Percentiles rank a stretch among this genome's conserved stretches.
phyloP scores from a whole-genome alignment of 2,113 vertebrate species.

The Hippocampus barbouri region DNA sequence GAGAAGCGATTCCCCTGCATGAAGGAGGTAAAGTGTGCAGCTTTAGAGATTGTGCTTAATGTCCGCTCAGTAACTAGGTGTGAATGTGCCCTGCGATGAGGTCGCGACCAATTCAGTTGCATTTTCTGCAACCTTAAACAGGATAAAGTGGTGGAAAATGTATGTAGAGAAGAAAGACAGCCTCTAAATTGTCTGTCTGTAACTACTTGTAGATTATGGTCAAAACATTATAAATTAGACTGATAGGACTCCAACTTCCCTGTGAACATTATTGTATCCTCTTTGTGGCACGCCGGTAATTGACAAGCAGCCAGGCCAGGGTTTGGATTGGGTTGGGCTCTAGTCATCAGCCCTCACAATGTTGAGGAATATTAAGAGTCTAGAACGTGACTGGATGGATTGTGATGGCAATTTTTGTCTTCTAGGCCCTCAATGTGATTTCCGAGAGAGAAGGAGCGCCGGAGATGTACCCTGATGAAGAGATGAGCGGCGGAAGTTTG shows the following conservation, averaged over 20 bases:
- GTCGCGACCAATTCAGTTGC: background rate
- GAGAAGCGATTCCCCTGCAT: constrained; percentile 81
- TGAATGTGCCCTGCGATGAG: background rate
- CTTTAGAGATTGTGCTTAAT: background rate
- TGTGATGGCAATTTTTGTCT: constrained; percentile 4
- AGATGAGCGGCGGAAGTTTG: constrained; percentile 84
- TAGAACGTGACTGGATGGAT: background rate
- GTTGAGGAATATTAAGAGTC: background rate
- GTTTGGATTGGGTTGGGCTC: background rate
- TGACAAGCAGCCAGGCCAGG: too few relatives aligned
- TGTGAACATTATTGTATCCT: too few relatives aligned
- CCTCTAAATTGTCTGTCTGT: too few relatives aligned
- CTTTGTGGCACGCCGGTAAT: too few relatives aligned
- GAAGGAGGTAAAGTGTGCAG: constrained; percentile 68
- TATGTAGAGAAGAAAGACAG: too few relatives aligned
- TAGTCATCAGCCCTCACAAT: background rate
- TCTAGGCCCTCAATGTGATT: constrained; percentile 75
- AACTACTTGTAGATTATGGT: too few relatives aligned
- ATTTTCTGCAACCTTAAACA: too few relatives aligned
- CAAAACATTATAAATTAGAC: too few relatives aligned
- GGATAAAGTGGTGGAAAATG: too few relatives aligned
- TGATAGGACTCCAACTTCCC: too few relatives aligned
- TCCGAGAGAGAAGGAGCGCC: constrained; percentile 55
- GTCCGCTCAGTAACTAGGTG: background rate
- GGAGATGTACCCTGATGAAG: constrained; percentile 78